Base-by-base conservation (phyloP, 2,888 invertebrate genomes). In the Cataglyphis altisquamis region DNA sequence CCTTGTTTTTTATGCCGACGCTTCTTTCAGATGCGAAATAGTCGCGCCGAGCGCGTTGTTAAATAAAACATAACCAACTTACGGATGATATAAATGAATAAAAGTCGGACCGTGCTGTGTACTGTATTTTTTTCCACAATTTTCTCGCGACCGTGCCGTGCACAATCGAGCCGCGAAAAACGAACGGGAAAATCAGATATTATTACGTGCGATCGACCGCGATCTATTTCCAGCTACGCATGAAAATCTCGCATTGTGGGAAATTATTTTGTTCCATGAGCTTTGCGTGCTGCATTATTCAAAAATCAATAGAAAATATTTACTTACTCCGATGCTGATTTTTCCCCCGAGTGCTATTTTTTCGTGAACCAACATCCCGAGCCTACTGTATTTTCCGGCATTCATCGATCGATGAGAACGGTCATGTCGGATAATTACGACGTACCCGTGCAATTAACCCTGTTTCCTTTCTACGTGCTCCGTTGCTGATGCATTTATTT, bases 351-450 rank as follows among this genome's bases (percentile, higher is more conserved):
- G 8, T n/a, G 25, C 29, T 25, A 41, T 52, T 29, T 55, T 66
- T 29, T 73, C 39, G 41, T 52, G 29, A 21, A 36, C 36, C 45
- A 67, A 55, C 67, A 57, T 41, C 10, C 41, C n/a, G 32, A n/a
- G 21, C n/a, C 39, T 39, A 25, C 21, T 18, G 64, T 77, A 83
- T 87, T 77, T 74, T 36, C 55, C 62, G 64, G n/a, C 48, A 21
- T 45, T 62, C 78, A 70, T 80, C 78, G 62, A 70, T 62, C 72
- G 78, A 36, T 48, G 45, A 75, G 78, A 62, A 64, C 68, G 63
- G 82, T 77, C 77, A 36, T 78, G 39, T 55, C 8, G 72, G 57
- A 62, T 84, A 84, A 88, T 87, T 87, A 83, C 84, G 73, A 83
- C 77, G 81, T 68, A 73, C 68, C 77, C 32, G 32, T 66, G 60